These are phyloP conservation scores for Pemphredon lugubris DNA, from an alignment of 2,888 invertebrate species.

Conservation along the genomic window DNA sequence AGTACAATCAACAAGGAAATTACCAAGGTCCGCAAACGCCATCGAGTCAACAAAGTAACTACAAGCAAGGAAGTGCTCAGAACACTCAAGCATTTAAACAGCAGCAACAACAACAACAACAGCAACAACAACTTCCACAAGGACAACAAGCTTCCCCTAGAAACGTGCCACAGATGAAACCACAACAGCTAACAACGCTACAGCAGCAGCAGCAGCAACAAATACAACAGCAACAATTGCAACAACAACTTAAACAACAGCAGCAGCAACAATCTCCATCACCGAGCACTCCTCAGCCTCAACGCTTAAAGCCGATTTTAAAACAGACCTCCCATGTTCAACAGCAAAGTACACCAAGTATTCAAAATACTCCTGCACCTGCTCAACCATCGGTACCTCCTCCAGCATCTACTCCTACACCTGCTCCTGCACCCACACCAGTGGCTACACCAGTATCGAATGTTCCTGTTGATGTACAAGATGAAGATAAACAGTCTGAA, in stretches of 20 bases:
- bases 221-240: constrained; percentile 32
- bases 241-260: constrained; percentile 53
- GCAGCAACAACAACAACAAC: constrained; percentile 34
- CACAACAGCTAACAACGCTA: constrained; percentile 43
- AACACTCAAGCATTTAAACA: constrained; percentile 65
- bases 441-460: constrained; percentile 30
- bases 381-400: constrained; percentile 31
- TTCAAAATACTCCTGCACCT: constrained; percentile 39
- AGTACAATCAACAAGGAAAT: constrained; percentile 77
- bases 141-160: constrained; percentile 26
- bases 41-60: constrained; percentile 69
- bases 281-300: constrained; percentile 61
- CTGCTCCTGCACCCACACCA: constrained; percentile 26
- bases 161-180: constrained; percentile 47
- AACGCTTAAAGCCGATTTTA: constrained; percentile 77
- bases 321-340: constrained; percentile 65
- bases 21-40: constrained; percentile 67
- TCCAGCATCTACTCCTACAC: constrained; percentile 15
- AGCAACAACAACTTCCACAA: constrained; percentile 24
- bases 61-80: constrained; percentile 67
- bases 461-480: constrained; percentile 17
- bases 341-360: constrained; percentile 23
- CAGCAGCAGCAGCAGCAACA: constrained; percentile 44
- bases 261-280: constrained; percentile 50
- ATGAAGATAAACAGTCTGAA: constrained; percentile 44